phyloP scores from a whole-genome alignment of 2,888 invertebrate genomes.

The Axea sp. region DNA sequence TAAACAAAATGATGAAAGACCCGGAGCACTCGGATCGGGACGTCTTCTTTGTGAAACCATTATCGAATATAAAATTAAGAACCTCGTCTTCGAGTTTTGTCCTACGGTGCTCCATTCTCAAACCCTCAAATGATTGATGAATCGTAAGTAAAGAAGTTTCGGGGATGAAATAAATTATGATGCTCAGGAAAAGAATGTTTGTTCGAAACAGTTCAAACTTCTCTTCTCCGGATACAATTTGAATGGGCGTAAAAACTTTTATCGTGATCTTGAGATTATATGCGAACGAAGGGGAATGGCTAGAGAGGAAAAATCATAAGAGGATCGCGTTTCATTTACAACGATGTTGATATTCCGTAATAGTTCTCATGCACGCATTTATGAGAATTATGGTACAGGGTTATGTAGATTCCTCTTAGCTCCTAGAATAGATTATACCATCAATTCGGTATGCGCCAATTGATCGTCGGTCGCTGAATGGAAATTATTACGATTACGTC shows the following conservation, averaged over 20 bases:
- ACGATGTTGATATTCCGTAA: constrained; percentile 47
- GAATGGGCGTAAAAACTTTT: constrained; percentile 44
- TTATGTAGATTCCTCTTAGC: constrained; percentile 46
- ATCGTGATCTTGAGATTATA: constrained; percentile 24
- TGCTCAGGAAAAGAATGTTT: constrained; percentile 34
- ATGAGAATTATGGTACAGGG: constrained; percentile 34
- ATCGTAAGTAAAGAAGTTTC: constrained; percentile 54
- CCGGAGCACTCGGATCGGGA: constrained; percentile 21
- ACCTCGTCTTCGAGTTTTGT: constrained; percentile 42
- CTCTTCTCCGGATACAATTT: constrained; percentile 34
- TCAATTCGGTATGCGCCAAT: constrained; percentile 46
- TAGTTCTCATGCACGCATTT: constrained; percentile 43
- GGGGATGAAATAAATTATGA: constrained; percentile 48
- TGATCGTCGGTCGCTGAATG: constrained; percentile 31
- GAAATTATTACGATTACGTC: constrained; percentile 42
- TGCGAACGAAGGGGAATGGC: constrained; percentile 1
- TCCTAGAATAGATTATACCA: constrained; percentile 45
- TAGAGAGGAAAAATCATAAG: constrained; percentile 15
- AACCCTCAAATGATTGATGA: constrained; percentile 52
- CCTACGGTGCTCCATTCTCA: constrained; percentile 25
- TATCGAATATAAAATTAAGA: constrained; percentile 58
- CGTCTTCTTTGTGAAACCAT: constrained; percentile 47
- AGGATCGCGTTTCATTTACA: constrained; percentile 36
- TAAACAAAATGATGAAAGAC: constrained; percentile 50
- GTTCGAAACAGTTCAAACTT: constrained; percentile 47